Base-by-base conservation (phyloP, 1,140 invertebrate species). In the Macrostomum lignano region DNA sequence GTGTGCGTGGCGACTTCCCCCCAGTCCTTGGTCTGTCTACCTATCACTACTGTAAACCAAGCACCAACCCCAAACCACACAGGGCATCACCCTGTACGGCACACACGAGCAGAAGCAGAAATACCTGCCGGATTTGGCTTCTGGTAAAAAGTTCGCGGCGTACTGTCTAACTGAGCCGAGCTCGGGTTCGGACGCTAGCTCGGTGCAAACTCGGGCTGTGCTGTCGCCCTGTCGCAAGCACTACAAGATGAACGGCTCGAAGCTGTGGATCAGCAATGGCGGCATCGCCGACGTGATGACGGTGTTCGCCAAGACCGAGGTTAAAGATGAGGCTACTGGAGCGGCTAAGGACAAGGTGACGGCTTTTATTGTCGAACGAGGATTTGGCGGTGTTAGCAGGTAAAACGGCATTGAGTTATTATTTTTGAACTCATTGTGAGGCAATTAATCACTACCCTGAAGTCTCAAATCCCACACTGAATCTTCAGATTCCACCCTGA, bases 191-290 rank as follows among this genome's bases (percentile, higher is more conserved):
- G 86, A 94, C 63, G 86, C 81, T 19, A 69, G 13, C 55, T 59
- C 55, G 3, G 62, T 65, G 14, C 51, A 53, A 46, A 68, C 67
- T 21, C 46, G 49, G 44, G 86, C 84, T 10, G 70, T 74, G 3
- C 68, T 75, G 40, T 74, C 75, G 20, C 56, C 66, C 3, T 81
- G 91, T 60, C 77, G 79, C 0, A 74, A 73, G 44, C 73, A 91
- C 55, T 96, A 71, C 47, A 66, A 91, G 37, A 55, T 98, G 1
- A 96, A 94, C 63, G 91, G 88, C 11, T 78, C 73, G 38, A 96
- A 96, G 64, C 82, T 96, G 46, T 98, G 84, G 84, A 98, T 98
- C 45, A 84, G 76, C 44, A 98, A 98, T 60, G 91, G 88, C 30
- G 84, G 86, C 21, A 60, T 88, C 42, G 86, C 88, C n/a, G 74